phyloP scores from a whole-genome alignment of 1,140 invertebrate species.

The Cataglyphis hispanica region DNA sequence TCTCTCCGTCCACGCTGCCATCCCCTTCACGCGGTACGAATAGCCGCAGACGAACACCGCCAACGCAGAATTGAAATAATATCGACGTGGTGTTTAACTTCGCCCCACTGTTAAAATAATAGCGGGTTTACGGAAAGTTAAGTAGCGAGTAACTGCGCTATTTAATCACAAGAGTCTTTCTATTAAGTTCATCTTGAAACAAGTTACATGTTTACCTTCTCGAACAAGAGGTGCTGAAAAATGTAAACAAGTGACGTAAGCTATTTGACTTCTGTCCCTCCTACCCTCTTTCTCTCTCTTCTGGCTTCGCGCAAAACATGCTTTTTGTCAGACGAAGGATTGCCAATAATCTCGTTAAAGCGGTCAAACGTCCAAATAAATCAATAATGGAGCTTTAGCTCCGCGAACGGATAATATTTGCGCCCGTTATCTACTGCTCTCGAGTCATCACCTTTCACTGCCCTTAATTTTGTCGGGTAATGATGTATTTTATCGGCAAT shows the following conservation, averaged over 20 bases:
- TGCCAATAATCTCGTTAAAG: conserved; percentile 70
- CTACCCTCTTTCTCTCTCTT: not conserved
- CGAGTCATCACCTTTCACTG: not conserved
- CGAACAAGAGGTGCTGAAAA: conserved; percentile 15
- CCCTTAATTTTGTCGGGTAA: conserved; percentile 38
- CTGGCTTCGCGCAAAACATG: conserved; percentile 12
- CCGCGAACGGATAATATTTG: conserved; percentile 62
- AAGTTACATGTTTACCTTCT: conserved; percentile 26
- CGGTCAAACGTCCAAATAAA: conserved; percentile 69
- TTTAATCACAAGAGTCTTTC: not conserved
- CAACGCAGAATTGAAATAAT: conserved; percentile 54
- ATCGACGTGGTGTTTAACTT: conserved; percentile 69
- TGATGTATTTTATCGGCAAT: conserved; percentile 19
- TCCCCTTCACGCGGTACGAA: not conserved
- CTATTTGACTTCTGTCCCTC: conserved; percentile 3
- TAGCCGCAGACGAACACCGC: not conserved
- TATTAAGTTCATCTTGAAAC: conserved; percentile 19
- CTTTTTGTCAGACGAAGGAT: conserved; percentile 49
- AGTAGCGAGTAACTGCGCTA: conserved; percentile 16
- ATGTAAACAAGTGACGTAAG: conserved; percentile 35
- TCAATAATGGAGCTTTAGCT: conserved; percentile 66
- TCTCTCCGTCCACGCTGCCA: conserved; percentile 50
- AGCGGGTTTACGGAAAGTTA: conserved; percentile 6
- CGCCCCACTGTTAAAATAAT: conserved; percentile 37
- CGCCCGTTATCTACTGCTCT: conserved; percentile 16